phyloP scores from a whole-genome alignment of 2,797 vertebrate species.

The Hemitrygon akajei region DNA sequence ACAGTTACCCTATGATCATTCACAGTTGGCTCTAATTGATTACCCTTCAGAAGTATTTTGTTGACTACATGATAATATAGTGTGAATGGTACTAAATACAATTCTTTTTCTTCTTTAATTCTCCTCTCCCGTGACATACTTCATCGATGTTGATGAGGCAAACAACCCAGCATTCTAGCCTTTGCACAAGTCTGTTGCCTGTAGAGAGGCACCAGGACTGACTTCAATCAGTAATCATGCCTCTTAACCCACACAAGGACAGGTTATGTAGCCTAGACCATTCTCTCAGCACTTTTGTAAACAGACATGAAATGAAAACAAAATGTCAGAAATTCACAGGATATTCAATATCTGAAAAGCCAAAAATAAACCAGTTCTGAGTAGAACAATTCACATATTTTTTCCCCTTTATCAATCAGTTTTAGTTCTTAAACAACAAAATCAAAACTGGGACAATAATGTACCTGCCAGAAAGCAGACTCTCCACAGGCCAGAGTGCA shows the following conservation, averaged over 20 bases:
- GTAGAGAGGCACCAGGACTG: background rate
- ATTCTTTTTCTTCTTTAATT: no score
- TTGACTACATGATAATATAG: no score
- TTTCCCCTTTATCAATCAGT: background rate
- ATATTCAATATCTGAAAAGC: no score
- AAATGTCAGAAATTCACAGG: background rate
- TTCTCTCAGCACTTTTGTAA: background rate
- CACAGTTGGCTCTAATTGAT: background rate
- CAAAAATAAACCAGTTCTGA: background rate
- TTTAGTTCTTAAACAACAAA: background rate
- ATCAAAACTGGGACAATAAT: background rate
- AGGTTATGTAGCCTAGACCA: background rate
- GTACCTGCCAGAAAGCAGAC: constrained; percentile 89
- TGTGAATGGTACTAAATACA: no score
- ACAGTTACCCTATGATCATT: background rate
- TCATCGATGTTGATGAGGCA: background rate
- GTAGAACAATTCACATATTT: background rate
- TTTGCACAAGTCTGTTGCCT: background rate
- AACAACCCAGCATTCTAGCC: background rate
- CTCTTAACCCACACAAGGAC: no score
- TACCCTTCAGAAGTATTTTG: no score
- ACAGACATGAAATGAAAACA: background rate
- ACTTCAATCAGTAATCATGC: background rate
- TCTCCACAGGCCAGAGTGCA: constrained; percentile 91
- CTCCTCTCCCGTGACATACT: background rate